Base-by-base conservation (phyloP, 2,113 vertebrate genomes). In the Ctenodactylus gundi region DNA sequence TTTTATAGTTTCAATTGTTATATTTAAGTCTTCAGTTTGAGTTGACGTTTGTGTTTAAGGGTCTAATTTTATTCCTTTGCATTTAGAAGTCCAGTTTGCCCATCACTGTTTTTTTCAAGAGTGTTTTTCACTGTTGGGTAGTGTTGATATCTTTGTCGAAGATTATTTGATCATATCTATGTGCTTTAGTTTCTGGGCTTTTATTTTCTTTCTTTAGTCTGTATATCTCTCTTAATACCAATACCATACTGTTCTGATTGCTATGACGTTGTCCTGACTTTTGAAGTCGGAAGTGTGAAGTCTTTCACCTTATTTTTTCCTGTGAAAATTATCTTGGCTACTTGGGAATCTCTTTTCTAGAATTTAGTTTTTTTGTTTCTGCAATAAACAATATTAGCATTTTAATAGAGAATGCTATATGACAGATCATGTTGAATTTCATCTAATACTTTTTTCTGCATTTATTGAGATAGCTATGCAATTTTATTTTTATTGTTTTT, bases 1-100 rank as follows among this genome's bases (percentile, higher is more conserved):
- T 46, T 90, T 55, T 90, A 60, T 85, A 70, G 58, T 75, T 85
- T 92, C 20, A 29, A 70, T n/a, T 85, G 41, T 85, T 93, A 29
- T 1, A 12, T 78, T 85, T 85, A 89, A 70, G 46, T 90, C 18
- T 87, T 90, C 85, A 67, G 51, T 72, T 88, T 91, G 78, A 34
- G 78, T 88, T 94, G n/a, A 49, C 68, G 67, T 91, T 85, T 84
- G 17, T 88, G 49, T 78, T 0, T 73, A 80, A 34, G 29, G 18
- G 34, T 77, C 64, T 58, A 64, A 1, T 88, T 78, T 92, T 29
- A 91, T 78, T 84, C 41, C 53, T 75, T 75, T 85, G 49, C 53
- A 57, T 72, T 18, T 75, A 6, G 46, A 77, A 76, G 65, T 85
- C 44, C 12, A 64, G 27, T 64, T 84, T 70, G 76, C 17, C 13